Evolutionary conservation across 2,888 invertebrate genomes (phyloP), one percentile per base, ranked within the genome.

Genomic region (Vesta saturnalis): DNA sequence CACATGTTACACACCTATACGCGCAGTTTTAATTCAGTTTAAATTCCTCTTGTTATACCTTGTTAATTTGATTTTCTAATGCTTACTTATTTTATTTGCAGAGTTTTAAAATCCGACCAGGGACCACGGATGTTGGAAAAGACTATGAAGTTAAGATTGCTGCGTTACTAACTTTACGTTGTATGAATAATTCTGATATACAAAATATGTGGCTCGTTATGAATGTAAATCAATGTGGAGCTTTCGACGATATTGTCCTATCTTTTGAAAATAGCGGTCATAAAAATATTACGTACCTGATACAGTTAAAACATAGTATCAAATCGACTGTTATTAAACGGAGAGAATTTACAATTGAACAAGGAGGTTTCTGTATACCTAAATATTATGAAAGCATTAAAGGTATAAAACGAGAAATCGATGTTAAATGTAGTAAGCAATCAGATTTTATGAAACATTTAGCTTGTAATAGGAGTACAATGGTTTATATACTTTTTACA

Each of bases 141-240:
- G 55, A 62, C 5, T 62, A 62, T 22, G 62, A 62, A 55, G 10
- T 43, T 5, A 62, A 62, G 22, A 62, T 62, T 3, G 16, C 54
- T 5, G 21, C 62, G 12, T 22, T 62, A 10, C 10, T 56, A 14
- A 16, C 43, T 6, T 21, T 62, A 8, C 55, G 62, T 21, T 62
- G 55, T 43, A 39, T 39, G 8, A 39, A 39, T 39, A 39, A 39
- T n/a, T 10, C n/a, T 1, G 8, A n/a, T 1, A 4, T 39, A 1
- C 39, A 39, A 39, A 39, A 39, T 39, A 39, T 39, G 39, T 39
- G 39, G 39, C 39, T 39, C 1, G n/a, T 39, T 39, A 39, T 39
- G 39, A 39, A 39, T 39, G 39, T n/a, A n/a, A n/a, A 39, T 39
- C 8, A 39, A 39, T 39, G 39, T 39, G 39, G 39, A 6, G 39